Conservation (phyloP, 2,888 invertebrate genomes). For the Lottia gigantea region DNA sequence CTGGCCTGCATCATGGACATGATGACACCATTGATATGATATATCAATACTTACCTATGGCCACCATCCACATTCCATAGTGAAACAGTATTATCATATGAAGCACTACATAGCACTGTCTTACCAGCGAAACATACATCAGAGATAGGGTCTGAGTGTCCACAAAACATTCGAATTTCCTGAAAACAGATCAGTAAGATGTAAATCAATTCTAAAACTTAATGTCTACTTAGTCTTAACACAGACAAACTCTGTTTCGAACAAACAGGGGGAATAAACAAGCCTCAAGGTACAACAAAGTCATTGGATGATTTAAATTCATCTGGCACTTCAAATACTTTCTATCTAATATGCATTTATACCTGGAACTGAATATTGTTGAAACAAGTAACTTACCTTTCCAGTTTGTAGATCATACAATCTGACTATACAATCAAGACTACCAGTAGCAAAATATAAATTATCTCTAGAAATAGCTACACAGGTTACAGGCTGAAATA, state of each 20-base stretch:
- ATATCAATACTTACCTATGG: conserved; percentile 53
- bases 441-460: conserved; percentile 58
- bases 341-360: no score
- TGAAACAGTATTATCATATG: conserved; percentile 58
- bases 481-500: conserved; percentile 55
- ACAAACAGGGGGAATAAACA: no score
- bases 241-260: no score
- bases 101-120: conserved; percentile 58
- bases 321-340: no score
- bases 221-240: no score
- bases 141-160: conserved; percentile 61
- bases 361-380: no score
- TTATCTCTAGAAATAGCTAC: conserved; percentile 57
- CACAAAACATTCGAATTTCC: conserved; percentile 57
- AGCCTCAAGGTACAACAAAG: no score
- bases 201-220: no score
- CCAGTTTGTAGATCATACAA: conserved; percentile 58
- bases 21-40: no score
- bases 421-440: conserved; percentile 57
- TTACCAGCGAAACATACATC: conserved; percentile 64
- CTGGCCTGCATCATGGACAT: no score
- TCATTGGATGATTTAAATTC: no score
- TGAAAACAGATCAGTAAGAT: conserved; percentile 26
- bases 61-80: conserved; percentile 63
- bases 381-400: conserved; percentile 40